These are phyloP conservation scores for Aselliscus stoliczkanus DNA, from an alignment of 2,797 vertebrate species.

Conservation along the genomic window DNA sequence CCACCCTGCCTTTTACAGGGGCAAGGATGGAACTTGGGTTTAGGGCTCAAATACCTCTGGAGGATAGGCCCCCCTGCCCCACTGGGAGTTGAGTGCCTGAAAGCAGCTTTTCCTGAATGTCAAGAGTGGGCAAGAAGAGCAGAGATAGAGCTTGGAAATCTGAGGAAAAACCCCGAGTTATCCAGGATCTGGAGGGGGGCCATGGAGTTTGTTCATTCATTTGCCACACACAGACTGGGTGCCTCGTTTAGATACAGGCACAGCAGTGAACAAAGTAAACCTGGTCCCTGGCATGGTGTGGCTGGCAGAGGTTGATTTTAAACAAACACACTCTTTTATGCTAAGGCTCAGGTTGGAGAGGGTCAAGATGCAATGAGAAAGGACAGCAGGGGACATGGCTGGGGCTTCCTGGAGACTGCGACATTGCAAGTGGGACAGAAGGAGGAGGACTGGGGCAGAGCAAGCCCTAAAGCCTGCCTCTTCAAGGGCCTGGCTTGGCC, in stretches of 20 bases:
- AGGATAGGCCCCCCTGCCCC: neutral
- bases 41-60: neutral
- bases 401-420: neutral
- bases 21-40: neutral
- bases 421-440: neutral
- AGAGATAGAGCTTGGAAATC: neutral
- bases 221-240: neutral
- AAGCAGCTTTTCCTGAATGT: neutral
- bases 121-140: neutral
- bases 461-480: no score
- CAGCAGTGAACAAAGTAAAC: neutral
- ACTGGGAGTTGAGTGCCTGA: neutral
- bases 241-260: neutral
- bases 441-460: no score
- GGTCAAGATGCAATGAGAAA: neutral
- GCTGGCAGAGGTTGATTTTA: neutral
- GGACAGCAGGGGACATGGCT: rapidly evolving
- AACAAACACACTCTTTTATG: neutral
- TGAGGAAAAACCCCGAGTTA: neutral
- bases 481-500: neutral
- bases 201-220: neutral
- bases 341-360: neutral
- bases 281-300: no score
- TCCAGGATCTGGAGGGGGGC: neutral
- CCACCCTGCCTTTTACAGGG: neutral